Percentiles rank a stretch among this genome's conserved stretches.
Evolutionary conservation across 2,888 invertebrate species (phyloP).

Genomic region (Mylabris sibirica): DNA sequence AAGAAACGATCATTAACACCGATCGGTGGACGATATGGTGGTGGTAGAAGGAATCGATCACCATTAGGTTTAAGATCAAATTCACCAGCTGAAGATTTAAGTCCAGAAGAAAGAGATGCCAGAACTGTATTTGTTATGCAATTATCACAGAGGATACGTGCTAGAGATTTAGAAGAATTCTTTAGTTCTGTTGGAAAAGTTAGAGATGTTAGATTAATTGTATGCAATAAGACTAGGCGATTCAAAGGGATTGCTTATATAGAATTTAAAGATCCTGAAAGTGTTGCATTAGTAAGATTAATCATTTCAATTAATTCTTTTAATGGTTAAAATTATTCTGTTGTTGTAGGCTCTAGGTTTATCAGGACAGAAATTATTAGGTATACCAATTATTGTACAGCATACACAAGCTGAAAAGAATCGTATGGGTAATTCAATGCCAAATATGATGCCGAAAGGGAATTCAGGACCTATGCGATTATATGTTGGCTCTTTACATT

Average conservation of each 20-base stretch:
- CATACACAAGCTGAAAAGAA: conserved; percentile 97
- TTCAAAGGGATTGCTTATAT: conserved; percentile 99
- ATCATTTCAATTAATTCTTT: conserved; percentile 16
- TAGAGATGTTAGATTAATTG: conserved; percentile 96
- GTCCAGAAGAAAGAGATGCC: conserved; percentile 98
- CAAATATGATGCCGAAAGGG: conserved; percentile 84
- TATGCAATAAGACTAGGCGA: conserved; percentile 97
- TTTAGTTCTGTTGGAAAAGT: conserved; percentile 99
- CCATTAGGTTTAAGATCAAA: conserved; percentile 63
- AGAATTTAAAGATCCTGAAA: conserved; percentile 97
- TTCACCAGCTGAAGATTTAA: conserved; percentile 76
- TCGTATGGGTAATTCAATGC: conserved; percentile 86
- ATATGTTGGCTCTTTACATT: conserved; percentile 97
- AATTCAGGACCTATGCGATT: conserved; percentile 95
- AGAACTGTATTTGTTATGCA: conserved; percentile 99
- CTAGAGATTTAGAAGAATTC: conserved; percentile 96
- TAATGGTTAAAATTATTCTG: not conserved
- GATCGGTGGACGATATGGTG: conserved; percentile 37
- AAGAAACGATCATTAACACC: conserved; percentile 44
- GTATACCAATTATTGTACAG: conserved; percentile 97
- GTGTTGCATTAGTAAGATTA: conserved; percentile 84
- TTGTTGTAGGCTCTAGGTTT: conserved; percentile 85
- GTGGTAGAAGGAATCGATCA: conserved; percentile 46
- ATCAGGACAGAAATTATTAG: conserved; percentile 93
- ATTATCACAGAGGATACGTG: conserved; percentile 90